A percentile compares a stretch with the other conserved stretches of the same genome.
Conservation (phyloP, 2,888 invertebrate species). For the Bombylius major region DNA sequence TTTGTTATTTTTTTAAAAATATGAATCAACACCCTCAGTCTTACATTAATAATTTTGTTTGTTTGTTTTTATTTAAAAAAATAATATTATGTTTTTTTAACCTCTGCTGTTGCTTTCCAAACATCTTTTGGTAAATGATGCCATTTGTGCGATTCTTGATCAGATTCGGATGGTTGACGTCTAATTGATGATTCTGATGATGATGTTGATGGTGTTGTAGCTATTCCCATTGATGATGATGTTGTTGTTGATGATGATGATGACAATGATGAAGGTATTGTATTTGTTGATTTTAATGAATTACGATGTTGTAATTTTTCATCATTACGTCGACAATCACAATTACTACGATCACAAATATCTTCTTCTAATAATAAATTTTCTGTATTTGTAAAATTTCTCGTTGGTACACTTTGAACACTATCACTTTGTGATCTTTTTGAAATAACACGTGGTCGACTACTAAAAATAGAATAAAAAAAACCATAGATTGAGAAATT, state of each 20-base stretch:
- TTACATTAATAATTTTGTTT: too few species aligned
- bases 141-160: slow-evolving; percentile 39
- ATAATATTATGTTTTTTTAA: slow-evolving; percentile 25
- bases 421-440: slow-evolving; percentile 10
- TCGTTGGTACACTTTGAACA: not conserved
- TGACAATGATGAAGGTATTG: not conserved
- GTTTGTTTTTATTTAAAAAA: too few species aligned
- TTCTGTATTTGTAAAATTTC: not conserved
- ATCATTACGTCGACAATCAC: slow-evolving; percentile 1
- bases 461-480: not conserved
- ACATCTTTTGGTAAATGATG: slow-evolving; percentile 65
- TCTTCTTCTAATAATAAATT: not conserved
- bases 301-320: not conserved
- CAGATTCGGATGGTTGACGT: slow-evolving; percentile 8
- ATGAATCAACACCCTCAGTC: too few species aligned
- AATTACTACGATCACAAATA: not conserved
- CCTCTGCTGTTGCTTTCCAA: slow-evolving; percentile 70
- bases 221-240: not conserved
- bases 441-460: not conserved
- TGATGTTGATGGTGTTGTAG: not conserved
- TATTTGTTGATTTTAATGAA: not conserved
- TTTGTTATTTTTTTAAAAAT: too few species aligned
- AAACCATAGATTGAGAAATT: not conserved
- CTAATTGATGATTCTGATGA: not conserved
- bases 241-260: not conserved